These are phyloP conservation scores for Axinella damicornis DNA, from an alignment of 37 sponge, comb jelly and placozoan species.

Conservation along the genomic window DNA sequence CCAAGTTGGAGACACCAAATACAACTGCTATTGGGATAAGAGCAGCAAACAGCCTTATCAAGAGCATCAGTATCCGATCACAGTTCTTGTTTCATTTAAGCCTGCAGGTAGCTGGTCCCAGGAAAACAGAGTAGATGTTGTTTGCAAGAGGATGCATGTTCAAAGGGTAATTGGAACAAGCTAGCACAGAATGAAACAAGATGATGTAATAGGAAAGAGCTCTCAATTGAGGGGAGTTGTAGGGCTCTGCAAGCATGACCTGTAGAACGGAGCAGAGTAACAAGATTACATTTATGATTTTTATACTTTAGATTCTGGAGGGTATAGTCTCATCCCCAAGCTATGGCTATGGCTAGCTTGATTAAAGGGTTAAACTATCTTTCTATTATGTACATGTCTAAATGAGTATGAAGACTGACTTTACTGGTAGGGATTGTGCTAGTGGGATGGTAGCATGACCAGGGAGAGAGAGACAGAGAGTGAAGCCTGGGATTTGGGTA, in stretches of 20 bases:
- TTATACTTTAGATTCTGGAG: no score
- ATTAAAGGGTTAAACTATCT: no score
- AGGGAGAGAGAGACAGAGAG: no score
- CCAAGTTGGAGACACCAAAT: slow-evolving; percentile 82
- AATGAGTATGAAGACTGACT: no score
- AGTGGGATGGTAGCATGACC: background rate
- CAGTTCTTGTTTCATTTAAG: slow-evolving; percentile 12
- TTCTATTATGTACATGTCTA: no score
- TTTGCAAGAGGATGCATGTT: slow-evolving; percentile 64
- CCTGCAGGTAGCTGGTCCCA: slow-evolving; percentile 53
- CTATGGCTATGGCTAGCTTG: no score
- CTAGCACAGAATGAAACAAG: slow-evolving; percentile 87
- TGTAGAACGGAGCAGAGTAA: slow-evolving; percentile 17
- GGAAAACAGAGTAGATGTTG: slow-evolving; percentile 73
- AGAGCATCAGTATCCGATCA: slow-evolving; percentile 1
- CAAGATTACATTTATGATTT: no score
- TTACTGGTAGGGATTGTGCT: no score
- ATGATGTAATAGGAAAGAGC: slow-evolving; percentile 82
- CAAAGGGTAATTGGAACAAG: slow-evolving; percentile 86
- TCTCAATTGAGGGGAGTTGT: slow-evolving; percentile 37
- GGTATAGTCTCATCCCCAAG: no score
- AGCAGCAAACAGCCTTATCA: slow-evolving; percentile 56
- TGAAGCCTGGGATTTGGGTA: no score
- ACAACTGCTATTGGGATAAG: slow-evolving; percentile 73
- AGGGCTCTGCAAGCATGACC: slow-evolving; percentile 24